A percentile compares a stretch with the other conserved stretches of the same genome.
These are phyloP conservation scores for Dasyurus viverrinus DNA, from an alignment of 2,113 vertebrate genomes.

Conservation along the genomic window DNA sequence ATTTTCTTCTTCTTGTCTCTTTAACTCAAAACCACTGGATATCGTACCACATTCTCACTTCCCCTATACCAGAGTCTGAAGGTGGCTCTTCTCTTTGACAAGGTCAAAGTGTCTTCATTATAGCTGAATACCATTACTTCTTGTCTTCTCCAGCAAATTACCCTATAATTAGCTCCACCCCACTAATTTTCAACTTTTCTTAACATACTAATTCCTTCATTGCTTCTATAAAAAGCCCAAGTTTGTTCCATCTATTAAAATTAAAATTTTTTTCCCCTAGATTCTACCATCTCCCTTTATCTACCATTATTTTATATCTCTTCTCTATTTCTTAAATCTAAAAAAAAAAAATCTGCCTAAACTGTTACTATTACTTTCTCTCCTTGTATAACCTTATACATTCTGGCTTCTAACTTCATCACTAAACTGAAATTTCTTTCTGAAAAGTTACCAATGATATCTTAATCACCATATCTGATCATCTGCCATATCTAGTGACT, in stretches of 20 bases:
- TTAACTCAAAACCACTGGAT: neutral
- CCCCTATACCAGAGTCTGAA: too few relatives aligned
- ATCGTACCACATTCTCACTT: too few relatives aligned
- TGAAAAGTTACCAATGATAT: neutral
- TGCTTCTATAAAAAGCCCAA: neutral
- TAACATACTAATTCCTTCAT: neutral
- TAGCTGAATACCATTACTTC: neutral
- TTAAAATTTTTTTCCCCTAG: neutral
- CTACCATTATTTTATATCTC: neutral
- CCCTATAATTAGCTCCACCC: neutral
- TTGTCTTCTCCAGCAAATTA: neutral
- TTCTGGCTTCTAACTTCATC: neutral
- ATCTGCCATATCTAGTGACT: neutral
- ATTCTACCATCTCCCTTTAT: neutral
- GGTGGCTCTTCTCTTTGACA: neutral
- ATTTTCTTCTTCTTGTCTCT: neutral
- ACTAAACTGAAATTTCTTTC: neutral
- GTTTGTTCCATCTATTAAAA: neutral
- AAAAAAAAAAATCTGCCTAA: neutral
- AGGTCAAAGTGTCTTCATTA: neutral
- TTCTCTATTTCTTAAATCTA: neutral
- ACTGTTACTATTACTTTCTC: neutral
- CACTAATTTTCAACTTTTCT: neutral
- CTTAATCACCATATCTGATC: neutral
- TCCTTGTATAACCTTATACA: neutral